Evolutionary conservation across 2,113 vertebrate species (phyloP), one percentile per base, ranked within the genome.

Genomic region (Lethenteron reissneri): DNA sequence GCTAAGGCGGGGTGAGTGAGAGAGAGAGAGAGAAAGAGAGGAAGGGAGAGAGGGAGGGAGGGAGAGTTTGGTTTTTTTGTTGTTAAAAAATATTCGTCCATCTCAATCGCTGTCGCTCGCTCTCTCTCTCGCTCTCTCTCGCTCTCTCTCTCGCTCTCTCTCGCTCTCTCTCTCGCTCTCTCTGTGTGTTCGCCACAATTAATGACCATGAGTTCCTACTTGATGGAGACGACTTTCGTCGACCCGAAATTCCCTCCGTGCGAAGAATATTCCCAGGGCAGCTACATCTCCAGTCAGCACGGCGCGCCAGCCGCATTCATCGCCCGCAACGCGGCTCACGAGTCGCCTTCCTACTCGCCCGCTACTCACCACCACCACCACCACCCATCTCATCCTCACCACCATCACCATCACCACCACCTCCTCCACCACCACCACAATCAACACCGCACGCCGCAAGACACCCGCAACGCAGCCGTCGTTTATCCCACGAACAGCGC

Each of bases 121-220:
- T 41, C 41, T 4, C 41, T 41, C 41, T 4, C 25, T 3, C 10
- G 62, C 62, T 68, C 62, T 68, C 62, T 5, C 41, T 41, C 41
- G 4, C 41, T 41, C 41, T 41, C 25, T 41, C 21, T 3, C 21
- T 68, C 62, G n/a, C 41, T 4, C 41, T 41, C 41, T 4, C 25
- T 3, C 10, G 62, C 21, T 68, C 62, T 68, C 62, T 68, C 62
- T 5, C 41, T 41, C 41, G 4, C 41, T 41, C 41, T 41, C 25
- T 41, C 21, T 3, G 21, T 25, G 21, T 3, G 21, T 25, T 68
- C 62, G 62, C 15, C 62, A 68, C 15, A 68, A 97, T 97, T 97
- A 97, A 95, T 97, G 90, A 97, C 91, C 91, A 95, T 97, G 92
- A 97, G 91, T 87, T 95, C 90, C 86, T 97, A 95, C 95, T 95